Base-by-base conservation (phyloP, 2,888 invertebrate species). In the Melieria omissa region DNA sequence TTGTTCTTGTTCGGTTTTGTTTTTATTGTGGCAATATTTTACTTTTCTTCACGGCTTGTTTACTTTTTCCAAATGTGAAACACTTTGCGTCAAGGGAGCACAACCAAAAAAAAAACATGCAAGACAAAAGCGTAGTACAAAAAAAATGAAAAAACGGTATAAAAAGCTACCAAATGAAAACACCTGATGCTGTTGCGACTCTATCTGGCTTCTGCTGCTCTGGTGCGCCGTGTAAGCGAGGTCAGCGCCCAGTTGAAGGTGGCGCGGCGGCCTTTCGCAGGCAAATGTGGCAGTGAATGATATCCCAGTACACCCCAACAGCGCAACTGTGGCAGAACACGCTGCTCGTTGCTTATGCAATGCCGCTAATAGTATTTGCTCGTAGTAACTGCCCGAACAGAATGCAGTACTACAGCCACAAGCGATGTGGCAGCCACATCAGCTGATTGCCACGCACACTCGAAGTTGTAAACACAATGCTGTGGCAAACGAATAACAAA, bases 201-300 rank as follows among this genome's bases (percentile, higher is more conserved):
- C 14, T 49, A 14, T 52, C 41, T 14, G 41, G 2, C 29, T 29
- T 29, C 29, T 29, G 29, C 65, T 45, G 54, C 54, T 65, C 55
- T 65, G 55, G 16, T 65, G 65, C 42, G 16, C 44, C 52, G 7
- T 7, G n/a, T 46, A 16, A 54, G 49, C 54, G 14, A 65, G 65
- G 65, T 44, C 54, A 54, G 14, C 42, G 54, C 52, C 44, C 14
- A n/a, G n/a, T 49, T 14, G 41, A 44, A 42, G 65, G 10, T 14
- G 54, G 44, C 5, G 4, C 14, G 45, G 55, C 45, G 54, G 65
- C 65, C 54, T 54, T 54, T 45, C 47, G 57, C 16, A 57, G 65
- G 46, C 65, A 47, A 58, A 12, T 12, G 57, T 60, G 66, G 66
- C 66, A 66, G 54, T 65, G 54, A 54, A 44, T 14, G 14, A 44